Evolutionary conservation across 2,113 vertebrate species (phyloP).

Genomic region (Micronycteris hirsuta): DNA sequence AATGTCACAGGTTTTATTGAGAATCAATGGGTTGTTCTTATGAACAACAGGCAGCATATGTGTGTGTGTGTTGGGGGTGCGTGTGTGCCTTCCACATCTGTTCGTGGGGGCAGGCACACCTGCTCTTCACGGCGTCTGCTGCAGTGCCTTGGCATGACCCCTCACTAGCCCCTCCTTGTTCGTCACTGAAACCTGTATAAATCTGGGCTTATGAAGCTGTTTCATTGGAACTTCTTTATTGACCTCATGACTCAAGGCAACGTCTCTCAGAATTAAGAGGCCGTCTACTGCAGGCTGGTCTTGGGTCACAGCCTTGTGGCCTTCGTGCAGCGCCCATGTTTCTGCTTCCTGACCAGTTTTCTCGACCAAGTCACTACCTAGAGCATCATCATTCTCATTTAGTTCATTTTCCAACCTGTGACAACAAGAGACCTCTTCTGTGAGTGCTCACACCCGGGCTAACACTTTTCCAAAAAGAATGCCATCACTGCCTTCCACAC

Average conservation of each 20-base stretch:
- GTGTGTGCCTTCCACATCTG: slow-evolving; percentile 79
- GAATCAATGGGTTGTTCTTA: not conserved
- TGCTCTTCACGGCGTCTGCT: slow-evolving; percentile 62
- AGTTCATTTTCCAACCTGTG: slow-evolving; percentile 88
- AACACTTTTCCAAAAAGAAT: not conserved
- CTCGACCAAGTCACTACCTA: slow-evolving; percentile 74
- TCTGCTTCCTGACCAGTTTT: slow-evolving; percentile 82
- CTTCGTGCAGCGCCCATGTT: slow-evolving; percentile 85
- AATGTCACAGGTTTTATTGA: not conserved
- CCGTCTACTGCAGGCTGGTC: slow-evolving; percentile 66
- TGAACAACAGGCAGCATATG: slow-evolving; percentile 35
- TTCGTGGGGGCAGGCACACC: slow-evolving; percentile 70
- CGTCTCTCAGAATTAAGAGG: slow-evolving; percentile 85
- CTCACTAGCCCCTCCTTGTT: slow-evolving; percentile 61
- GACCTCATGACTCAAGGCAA: slow-evolving; percentile 80
- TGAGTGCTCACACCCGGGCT: slow-evolving; percentile 82
- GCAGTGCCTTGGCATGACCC: slow-evolving; percentile 53
- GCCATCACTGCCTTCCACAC: not conserved
- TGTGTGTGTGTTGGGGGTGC: slow-evolving; percentile 62
- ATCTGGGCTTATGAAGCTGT: slow-evolving; percentile 71
- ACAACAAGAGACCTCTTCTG: slow-evolving; percentile 86
- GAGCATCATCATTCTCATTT: slow-evolving; percentile 82
- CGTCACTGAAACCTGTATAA: slow-evolving; percentile 70
- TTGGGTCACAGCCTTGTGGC: slow-evolving; percentile 81
- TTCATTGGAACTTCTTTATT: slow-evolving; percentile 76